phyloP scores from a whole-genome alignment of 2,888 invertebrate species.

The Campoplex capitator region DNA sequence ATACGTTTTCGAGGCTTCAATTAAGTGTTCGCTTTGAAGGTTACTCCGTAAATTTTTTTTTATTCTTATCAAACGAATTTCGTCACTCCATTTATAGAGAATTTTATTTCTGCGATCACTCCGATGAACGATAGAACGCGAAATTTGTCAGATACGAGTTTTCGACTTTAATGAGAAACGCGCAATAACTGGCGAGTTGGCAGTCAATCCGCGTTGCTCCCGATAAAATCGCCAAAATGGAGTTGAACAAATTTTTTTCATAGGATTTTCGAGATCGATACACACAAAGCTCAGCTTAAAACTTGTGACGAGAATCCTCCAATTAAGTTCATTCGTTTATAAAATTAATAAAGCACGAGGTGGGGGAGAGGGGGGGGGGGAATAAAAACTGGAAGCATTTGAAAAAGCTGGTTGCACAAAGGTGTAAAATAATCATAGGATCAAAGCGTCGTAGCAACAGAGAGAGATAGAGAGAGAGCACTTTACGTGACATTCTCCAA shows the following conservation, averaged over 20 bases:
- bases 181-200: too few species aligned
- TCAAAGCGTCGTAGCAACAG: not conserved
- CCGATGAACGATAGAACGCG: too few species aligned
- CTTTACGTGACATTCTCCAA: slow-evolving; percentile 19
- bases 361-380: too few species aligned
- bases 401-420: not conserved
- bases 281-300: not conserved
- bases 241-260: not conserved
- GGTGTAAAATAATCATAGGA: not conserved
- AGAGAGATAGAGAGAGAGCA: too few species aligned
- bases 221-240: not conserved
- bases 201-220: not conserved
- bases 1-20: not conserved
- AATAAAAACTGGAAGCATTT: not conserved
- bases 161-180: too few species aligned
- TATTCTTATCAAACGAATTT: not conserved
- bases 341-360: not conserved
- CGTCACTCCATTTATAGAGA: not conserved
- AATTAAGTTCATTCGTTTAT: not conserved
- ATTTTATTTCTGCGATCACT: not conserved
- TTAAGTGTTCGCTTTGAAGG: not conserved
- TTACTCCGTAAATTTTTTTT: not conserved
- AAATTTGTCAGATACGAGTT: not conserved
- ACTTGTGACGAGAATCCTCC: not conserved
- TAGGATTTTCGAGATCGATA: not conserved